Conservation (phyloP, 2,888 invertebrate species). For the Frankliniella fusca region DNA sequence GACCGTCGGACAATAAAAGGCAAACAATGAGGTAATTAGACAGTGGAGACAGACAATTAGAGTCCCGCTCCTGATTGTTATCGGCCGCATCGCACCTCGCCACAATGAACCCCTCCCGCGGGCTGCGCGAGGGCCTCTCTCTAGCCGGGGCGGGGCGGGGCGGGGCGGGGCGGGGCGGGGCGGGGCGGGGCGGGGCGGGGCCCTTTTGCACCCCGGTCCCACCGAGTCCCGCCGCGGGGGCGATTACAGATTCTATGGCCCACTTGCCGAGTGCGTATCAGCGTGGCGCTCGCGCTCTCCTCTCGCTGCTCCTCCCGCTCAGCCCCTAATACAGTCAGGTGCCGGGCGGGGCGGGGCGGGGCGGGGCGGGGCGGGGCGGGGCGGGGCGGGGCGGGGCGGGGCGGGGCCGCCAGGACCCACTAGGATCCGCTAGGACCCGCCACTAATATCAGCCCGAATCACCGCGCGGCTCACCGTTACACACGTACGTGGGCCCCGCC, state of each 20-base stretch:
- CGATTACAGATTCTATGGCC: slow-evolving; percentile 19
- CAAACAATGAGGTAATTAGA: slow-evolving; percentile 21
- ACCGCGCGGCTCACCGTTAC: no score
- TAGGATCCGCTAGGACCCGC: no score
- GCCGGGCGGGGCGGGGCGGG: neutral
- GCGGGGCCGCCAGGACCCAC: no score
- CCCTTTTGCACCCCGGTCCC: neutral
- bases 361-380: neutral
- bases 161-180: no score
- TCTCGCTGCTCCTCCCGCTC: no score
- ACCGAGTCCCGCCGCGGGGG: neutral
- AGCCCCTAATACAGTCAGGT: neutral
- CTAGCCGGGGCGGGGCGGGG: no score
- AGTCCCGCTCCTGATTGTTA: neutral
- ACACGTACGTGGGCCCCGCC: no score
- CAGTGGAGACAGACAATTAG: slow-evolving; percentile 15
- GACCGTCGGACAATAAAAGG: neutral
- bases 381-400: no score
- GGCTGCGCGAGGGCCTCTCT: no score
- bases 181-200: no score
- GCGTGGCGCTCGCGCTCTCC: neutral
- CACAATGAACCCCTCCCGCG: neutral
- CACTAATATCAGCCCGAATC: no score
- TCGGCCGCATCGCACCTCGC: slow-evolving; percentile 9
- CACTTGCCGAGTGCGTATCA: slow-evolving; percentile 4